Base-by-base conservation (phyloP, 2,888 invertebrate genomes). In the Lydus trimaculatus region DNA sequence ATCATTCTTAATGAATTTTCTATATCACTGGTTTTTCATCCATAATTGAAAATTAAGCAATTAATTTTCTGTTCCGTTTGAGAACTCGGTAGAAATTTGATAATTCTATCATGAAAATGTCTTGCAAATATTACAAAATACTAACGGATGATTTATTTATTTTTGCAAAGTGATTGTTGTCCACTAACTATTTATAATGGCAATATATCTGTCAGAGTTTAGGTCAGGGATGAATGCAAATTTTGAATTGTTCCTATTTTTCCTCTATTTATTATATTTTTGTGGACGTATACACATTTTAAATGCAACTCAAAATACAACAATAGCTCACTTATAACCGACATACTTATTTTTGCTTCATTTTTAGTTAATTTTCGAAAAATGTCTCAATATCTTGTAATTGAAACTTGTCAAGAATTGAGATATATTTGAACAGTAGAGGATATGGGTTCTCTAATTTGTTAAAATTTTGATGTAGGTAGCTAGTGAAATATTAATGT, bases 211-310 rank as follows among this genome's bases (percentile, higher is more conserved):
- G 43, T 8, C 0, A 43, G 17, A 43, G 17, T 43, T 52, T 13
- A 56, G 25, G 28, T 28, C 25, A 28, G 56, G 15, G 56, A 28
- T 56, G 56, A 15, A 28, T 56, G 28, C 28, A 6, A 56, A 25
- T 56, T 56, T 25, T 28, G 13, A 56, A 56, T 28, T 56, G 56
- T 56, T 28, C 56, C 25, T 56, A 25, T 56, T 56, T 15, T n/a
- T n/a, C n/a, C n/a, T n/a, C n/a, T n/a, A n/a, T n/a, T n/a, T n/a
- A 13, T 7, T 20, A 48, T n/a, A n/a, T n/a, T 48, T 48, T 48
- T 20, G 20, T 11, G 20, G 9, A 48, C 20, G 9, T 48, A 20
- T n/a, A n/a, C n/a, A 28, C 39, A 43, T 43, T n/a, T n/a, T 17
- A 43, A 43, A 43, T 43, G 39, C 39, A 17, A 43, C 17, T n/a